Conservation (phyloP, 2,113 vertebrate species). For the Centropus unirufus region DNA sequence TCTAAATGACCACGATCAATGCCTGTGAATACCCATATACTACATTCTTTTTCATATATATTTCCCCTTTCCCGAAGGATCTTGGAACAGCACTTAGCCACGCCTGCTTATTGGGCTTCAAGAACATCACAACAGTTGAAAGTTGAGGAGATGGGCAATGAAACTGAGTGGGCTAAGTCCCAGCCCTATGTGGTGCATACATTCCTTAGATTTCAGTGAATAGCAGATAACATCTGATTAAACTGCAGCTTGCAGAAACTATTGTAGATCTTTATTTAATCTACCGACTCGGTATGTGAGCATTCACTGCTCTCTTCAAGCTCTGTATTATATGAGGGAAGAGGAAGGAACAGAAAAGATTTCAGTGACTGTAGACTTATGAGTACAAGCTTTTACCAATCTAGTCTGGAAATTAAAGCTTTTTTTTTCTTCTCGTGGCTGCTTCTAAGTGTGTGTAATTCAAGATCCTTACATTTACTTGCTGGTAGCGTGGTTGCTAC, state of each 20-base stretch:
- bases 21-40: neutral
- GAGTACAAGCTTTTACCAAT: neutral
- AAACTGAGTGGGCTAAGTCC: constrained; percentile 11
- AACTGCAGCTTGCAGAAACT: constrained; percentile 16
- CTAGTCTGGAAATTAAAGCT: constrained; percentile 40
- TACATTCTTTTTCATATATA: neutral
- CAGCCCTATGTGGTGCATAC: neutral
- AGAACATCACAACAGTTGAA: neutral
- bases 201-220: neutral
- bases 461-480: constrained; percentile 11
- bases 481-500: constrained; percentile 42
- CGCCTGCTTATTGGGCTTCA: neutral
- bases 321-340: neutral
- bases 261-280: constrained; percentile 59
- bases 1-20: neutral
- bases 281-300: neutral
- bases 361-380: neutral
- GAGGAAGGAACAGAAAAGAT: neutral
- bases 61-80: neutral
- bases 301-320: neutral
- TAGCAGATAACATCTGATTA: neutral
- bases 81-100: neutral
- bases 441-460: constrained; percentile 29
- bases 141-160: neutral
- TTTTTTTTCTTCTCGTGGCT: neutral